A percentile compares a stretch with the other conserved stretches of the same genome.
phyloP scores from a whole-genome alignment of 2,888 invertebrate species.

The Caenorhabditis imperialis region DNA sequence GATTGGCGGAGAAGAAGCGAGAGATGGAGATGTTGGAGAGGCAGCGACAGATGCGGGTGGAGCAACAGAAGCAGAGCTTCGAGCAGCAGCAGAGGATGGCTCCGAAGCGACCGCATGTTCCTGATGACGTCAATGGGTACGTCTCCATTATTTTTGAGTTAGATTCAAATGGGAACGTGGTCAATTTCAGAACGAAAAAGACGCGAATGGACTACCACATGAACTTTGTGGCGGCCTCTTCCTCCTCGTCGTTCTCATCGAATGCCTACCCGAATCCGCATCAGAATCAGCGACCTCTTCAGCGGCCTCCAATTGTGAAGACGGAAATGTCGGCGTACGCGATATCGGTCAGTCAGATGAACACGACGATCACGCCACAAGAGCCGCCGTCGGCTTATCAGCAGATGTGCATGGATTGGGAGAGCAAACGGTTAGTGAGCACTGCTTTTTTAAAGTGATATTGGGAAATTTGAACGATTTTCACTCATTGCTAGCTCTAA shows the following conservation, averaged over 20 bases:
- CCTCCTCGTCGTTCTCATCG: not conserved
- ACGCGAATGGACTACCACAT: constrained; percentile 11
- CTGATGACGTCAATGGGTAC: constrained; percentile 2
- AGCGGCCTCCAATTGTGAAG: not conserved
- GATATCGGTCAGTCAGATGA: constrained; percentile 1
- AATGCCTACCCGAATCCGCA: not conserved
- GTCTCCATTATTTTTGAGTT: not conserved
- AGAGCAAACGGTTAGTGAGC: constrained; percentile 9
- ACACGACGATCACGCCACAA: not conserved
- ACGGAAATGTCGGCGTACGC: constrained; percentile 19
- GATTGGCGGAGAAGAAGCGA: constrained; percentile 15
- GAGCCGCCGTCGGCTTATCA: constrained; percentile 27
- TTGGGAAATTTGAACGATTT: too few relatives aligned
- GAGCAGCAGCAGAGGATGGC: constrained; percentile 1
- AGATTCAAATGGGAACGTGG: constrained; percentile 11
- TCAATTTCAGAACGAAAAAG: constrained; percentile 19
- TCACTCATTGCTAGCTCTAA: too few relatives aligned
- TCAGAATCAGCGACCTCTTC: not conserved
- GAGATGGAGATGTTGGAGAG: not conserved
- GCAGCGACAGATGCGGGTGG: not conserved
- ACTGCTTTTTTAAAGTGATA: too few relatives aligned
- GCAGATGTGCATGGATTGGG: constrained; percentile 31
- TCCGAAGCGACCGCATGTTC: not conserved
- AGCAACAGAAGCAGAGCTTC: not conserved
- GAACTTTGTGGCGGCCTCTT: constrained; percentile 14